These are phyloP conservation scores for Limnothrissa miodon DNA, from an alignment of 2,113 vertebrate genomes.

Conservation along the genomic window DNA sequence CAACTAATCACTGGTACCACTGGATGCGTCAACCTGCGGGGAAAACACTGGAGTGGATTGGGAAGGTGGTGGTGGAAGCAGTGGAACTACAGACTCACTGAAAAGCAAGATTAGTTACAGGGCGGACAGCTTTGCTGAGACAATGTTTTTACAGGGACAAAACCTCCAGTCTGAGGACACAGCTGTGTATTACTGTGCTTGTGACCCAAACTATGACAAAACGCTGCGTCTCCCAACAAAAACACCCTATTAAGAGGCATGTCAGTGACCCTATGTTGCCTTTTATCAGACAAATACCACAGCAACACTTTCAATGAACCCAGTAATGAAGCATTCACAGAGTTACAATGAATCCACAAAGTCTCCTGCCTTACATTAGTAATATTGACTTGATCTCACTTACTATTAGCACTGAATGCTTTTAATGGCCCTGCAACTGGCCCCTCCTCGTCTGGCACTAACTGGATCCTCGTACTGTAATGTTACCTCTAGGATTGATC, in stretches of 20 bases:
- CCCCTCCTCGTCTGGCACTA: too few species aligned
- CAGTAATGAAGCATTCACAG: too few species aligned
- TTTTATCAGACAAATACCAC: too few species aligned
- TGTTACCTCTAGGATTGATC: too few species aligned
- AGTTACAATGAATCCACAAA: too few species aligned
- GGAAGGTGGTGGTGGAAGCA: background rate
- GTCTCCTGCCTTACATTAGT: too few species aligned
- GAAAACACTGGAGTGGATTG: background rate
- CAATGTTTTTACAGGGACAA: constrained; percentile 35
- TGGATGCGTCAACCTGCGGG: background rate
- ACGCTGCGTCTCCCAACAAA: constrained; percentile 39
- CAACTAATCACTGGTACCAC: background rate
- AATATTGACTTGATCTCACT: too few species aligned
- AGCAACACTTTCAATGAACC: too few species aligned
- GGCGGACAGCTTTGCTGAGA: constrained; percentile 34
- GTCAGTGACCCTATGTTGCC: too few species aligned
- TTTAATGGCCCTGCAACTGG: too few species aligned
- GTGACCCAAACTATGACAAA: constrained; percentile 35
- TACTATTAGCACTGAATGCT: too few species aligned
- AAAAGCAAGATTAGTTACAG: constrained; percentile 44
- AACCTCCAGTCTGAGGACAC: constrained; percentile 51
- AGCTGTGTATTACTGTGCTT: constrained; percentile 59
- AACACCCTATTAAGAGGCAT: background rate
- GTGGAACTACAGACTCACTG: constrained; percentile 33
- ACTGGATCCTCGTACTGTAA: too few species aligned